These are phyloP conservation scores for Drosophila trapezifrons DNA, from an alignment of 1,140 invertebrate genomes.

Conservation along the genomic window DNA sequence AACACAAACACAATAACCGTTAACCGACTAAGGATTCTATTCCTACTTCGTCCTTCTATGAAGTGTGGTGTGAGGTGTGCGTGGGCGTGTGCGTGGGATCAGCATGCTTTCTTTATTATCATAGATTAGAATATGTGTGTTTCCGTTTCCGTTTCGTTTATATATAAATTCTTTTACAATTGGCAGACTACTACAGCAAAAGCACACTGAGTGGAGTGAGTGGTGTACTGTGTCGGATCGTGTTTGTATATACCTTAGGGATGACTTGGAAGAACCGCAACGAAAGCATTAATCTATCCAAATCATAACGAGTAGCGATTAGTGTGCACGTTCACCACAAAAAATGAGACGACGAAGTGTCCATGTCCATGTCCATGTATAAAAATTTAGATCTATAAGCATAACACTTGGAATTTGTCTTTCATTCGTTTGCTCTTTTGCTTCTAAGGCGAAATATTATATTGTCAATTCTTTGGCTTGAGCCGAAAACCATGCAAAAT, in stretches of 20 bases:
- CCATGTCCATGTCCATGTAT: constrained; percentile 64
- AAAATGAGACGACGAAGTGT: constrained; percentile 62
- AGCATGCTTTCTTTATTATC: constrained; percentile 68
- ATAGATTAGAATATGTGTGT: constrained; percentile 61
- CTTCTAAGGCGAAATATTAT: constrained; percentile 84
- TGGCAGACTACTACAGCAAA: constrained; percentile 81
- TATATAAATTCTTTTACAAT: constrained; percentile 80
- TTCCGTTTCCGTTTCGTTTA: constrained; percentile 50
- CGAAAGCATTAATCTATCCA: constrained; percentile 56
- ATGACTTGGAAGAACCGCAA: constrained; percentile 74
- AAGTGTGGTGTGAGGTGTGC: constrained; percentile 6
- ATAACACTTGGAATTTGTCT: constrained; percentile 81
- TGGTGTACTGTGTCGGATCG: constrained; percentile 13
- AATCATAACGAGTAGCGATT: constrained; percentile 44
- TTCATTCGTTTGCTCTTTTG: constrained; percentile 75
- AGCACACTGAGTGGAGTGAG: constrained; percentile 64
- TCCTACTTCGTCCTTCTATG: constrained; percentile 28
- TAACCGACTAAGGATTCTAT: constrained; percentile 40
- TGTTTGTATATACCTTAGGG: constrained; percentile 28
- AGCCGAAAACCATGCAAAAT: constrained; percentile 84
- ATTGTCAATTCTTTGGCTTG: constrained; percentile 84
- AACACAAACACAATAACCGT: constrained; percentile 40
- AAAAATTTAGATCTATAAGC: constrained; percentile 83
- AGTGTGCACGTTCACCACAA: constrained; percentile 48
- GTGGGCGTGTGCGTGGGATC: constrained; percentile 30